These are phyloP conservation scores for Xestobium rufovillosum DNA, from an alignment of 2,888 invertebrate species.

Conservation along the genomic window DNA sequence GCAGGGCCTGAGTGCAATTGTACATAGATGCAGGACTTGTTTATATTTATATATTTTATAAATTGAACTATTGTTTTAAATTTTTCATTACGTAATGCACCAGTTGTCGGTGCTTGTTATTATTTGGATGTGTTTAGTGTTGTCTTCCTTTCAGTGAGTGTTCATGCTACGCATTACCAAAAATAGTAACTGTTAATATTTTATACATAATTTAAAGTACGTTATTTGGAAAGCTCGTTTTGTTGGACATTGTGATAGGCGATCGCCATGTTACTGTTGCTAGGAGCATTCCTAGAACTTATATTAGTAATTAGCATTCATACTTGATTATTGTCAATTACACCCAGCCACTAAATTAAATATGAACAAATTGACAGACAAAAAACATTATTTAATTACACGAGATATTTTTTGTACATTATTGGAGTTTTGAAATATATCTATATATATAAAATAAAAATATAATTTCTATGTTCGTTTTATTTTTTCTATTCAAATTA, in stretches of 20 bases:
- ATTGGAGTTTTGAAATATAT: conserved; percentile 66
- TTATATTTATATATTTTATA: conserved; percentile 53
- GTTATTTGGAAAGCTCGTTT: conserved; percentile 45
- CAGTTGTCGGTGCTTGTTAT: conserved; percentile 22
- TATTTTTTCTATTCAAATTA: conserved; percentile 21
- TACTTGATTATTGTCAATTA: conserved; percentile 47
- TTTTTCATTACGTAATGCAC: conserved; percentile 9
- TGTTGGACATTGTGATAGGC: conserved; percentile 47
- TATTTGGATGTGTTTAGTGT: conserved; percentile 40
- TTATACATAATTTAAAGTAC: conserved; percentile 47
- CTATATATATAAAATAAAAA: conserved; percentile 42
- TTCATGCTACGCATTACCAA: conserved; percentile 46
- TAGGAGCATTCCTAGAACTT: conserved; percentile 42
- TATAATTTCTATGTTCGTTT: conserved; percentile 32
- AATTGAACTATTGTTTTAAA: conserved; percentile 38
- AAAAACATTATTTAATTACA: conserved; percentile 50
- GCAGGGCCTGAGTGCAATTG: conserved; percentile 44
- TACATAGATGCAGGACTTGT: conserved; percentile 52
- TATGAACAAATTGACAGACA: conserved; percentile 53
- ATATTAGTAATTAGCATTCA: conserved; percentile 41
- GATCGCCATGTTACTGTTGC: conserved; percentile 46
- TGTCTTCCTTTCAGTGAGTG: conserved; percentile 44
- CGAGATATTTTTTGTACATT: conserved; percentile 71
- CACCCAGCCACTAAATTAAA: conserved; percentile 41
- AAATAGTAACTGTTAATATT: conserved; percentile 47